Conservation (phyloP, 2,113 vertebrate genomes). For the Tragelaphus buxtoni region DNA sequence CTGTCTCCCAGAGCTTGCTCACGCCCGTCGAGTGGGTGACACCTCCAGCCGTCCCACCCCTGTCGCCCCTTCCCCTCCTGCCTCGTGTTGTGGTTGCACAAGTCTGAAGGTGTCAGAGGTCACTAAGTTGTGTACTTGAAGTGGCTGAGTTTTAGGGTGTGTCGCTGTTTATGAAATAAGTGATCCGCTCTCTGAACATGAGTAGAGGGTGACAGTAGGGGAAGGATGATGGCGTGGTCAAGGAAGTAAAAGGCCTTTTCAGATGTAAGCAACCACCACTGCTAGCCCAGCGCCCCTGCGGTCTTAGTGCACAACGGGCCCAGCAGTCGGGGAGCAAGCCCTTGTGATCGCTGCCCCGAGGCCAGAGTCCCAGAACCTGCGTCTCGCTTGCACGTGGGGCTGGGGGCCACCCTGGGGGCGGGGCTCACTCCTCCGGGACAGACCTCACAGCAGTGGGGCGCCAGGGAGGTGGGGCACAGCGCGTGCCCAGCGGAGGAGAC, state of each 20-base stretch:
- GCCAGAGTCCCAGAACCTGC: neutral
- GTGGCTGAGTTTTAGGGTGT: neutral
- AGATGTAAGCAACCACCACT: neutral
- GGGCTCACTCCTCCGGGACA: neutral
- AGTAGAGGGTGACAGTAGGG: rapidly evolving
- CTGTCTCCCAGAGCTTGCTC: neutral
- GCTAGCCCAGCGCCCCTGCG: neutral
- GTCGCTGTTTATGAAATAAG: neutral
- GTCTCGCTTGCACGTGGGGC: neutral
- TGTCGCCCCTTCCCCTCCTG: neutral
- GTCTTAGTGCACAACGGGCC: too few species aligned
- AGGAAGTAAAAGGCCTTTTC: neutral
- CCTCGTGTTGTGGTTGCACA: neutral
- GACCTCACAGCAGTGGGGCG: neutral
- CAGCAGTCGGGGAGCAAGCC: neutral
- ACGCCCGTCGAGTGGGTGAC: rapidly evolving
- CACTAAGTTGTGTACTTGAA: too few species aligned
- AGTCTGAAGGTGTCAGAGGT: neutral
- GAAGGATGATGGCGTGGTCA: too few species aligned
- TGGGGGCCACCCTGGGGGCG: neutral
- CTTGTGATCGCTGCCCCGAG: neutral
- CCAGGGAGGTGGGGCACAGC: neutral
- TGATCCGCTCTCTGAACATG: rapidly evolving
- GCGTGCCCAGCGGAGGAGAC: neutral
- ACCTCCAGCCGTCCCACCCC: rapidly evolving